Evolutionary conservation across 2,113 vertebrate species (phyloP), one percentile per base, ranked within the genome.

Genomic region (Lamprotornis superbus): DNA sequence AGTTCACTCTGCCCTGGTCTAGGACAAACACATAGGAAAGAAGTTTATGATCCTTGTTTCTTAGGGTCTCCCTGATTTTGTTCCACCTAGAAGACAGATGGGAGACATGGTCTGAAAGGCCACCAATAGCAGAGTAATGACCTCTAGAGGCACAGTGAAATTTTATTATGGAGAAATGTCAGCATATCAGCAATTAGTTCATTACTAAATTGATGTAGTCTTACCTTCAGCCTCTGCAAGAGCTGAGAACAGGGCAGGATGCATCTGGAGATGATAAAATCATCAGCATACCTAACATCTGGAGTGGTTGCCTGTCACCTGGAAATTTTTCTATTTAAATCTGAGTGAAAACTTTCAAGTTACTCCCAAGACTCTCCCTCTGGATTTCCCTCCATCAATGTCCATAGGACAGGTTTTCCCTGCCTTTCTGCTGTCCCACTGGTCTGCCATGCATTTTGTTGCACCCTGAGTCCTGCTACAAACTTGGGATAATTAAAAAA

Each of bases 341-440:
- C 17, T 13, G 33, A 49, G 7, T 52, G 68, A 57, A 91, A 64
- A 27, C 6, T 84, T 87, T 44, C 47, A 71, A 47, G 39, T 19
- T 22, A 22, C 7, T 82, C 6, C 10, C 19, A 30, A 70, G 23
- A n/a, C 11, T 50, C 1, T 73, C 8, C 31, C 20, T 74, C 23
- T 0, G 1, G 33, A 61, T 61, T 88, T n/a, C 12, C 5, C 8
- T 57, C 49, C 42, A 16, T 49, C 18, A 18, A 2, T 56, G 35
- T 24, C 49, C 4, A 9, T 10, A 63, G 24, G 18, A 35, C 6
- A 57, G 18, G 8, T 37, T 88, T 49, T 67, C 44, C 12, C 15
- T 57, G 28, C 5, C 27, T 57, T 91, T 91, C 40, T 78, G 33
- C 44, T 89, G 11, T 73, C 28, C 22, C 39, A 8, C 28, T 78